Base-by-base conservation (phyloP, 2,888 invertebrate species). In the Dyspetes luteomarginatus region DNA sequence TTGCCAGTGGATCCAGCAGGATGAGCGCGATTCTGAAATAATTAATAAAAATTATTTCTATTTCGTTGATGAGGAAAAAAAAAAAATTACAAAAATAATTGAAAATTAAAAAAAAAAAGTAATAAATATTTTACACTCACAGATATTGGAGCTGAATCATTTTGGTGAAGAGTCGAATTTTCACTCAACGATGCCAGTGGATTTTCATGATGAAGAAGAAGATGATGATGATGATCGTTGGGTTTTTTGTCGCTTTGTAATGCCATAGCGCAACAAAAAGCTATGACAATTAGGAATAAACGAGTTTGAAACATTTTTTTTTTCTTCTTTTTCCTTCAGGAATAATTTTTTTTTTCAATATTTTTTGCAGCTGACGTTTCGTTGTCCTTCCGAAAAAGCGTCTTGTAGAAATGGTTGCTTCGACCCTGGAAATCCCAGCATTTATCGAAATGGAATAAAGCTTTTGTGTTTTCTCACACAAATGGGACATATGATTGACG, bases 261-360 rank as follows among this genome's bases (percentile, higher is more conserved):
- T 12, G 71, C 58, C 5, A 50, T 3, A 1, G 48, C 60, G 58
- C 22, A 50, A 36, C 58, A 22, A 24, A 19, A 58, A 17, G 48
- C 48, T 2, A 50, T 19, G 3, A 3, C 30, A 24, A 71, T 12
- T 3, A 71, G 15, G 4, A 58, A 9, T 2, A 71, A 60, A 28
- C 22, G 58, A 30, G 36, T 28, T 43, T 50, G 43, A 19, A 60
- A 36, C 71, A 71, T 71, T 60, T 48, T 58, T 45, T 22, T 58
- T 19, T 9, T 2, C 22, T 24, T 24, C 28, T 12, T 41, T 2
- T n/a, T 3, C 19, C 28, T 45, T n/a, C n/a, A 0, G 4, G 12
- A 36, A 2, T 30, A 36, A 12, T 36, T 12, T 12, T 7, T 36
- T 36, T 12, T 28, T 28, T 28, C 5, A 28, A 28, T 28, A 4